Evolutionary conservation across 2,797 vertebrate species (phyloP).

Genomic region (Cirrhinus molitorella): DNA sequence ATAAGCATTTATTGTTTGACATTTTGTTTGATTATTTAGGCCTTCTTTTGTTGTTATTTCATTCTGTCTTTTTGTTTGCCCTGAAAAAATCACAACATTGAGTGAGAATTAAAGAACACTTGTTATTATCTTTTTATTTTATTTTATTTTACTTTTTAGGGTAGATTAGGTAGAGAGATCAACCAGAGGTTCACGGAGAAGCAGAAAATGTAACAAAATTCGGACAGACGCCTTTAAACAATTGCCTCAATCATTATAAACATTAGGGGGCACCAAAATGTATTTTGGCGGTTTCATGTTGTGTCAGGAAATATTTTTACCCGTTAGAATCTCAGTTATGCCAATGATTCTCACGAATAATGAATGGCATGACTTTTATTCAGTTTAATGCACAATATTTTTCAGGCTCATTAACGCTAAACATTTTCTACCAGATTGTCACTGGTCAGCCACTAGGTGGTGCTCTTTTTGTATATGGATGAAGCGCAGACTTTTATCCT

Average conservation of each 20-base stretch:
- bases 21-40: neutral
- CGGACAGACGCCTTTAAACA: neutral
- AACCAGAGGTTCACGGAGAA: neutral
- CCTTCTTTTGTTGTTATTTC: neutral
- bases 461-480: neutral
- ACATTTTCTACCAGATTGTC: neutral
- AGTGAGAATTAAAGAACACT: neutral
- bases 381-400: neutral
- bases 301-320: neutral
- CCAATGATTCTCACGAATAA: neutral
- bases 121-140: neutral
- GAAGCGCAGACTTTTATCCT: neutral
- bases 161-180: neutral
- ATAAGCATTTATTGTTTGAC: too few species aligned
- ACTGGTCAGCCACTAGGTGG: constrained; percentile 44
- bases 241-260: neutral
- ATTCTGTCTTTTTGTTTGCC: neutral
- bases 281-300: neutral
- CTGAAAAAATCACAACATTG: neutral
- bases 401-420: neutral
- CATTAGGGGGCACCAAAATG: neutral
- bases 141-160: neutral
- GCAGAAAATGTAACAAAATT: neutral
- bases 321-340: neutral
- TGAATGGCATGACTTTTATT: neutral